Percentiles rank a stretch among this genome's conserved stretches.
These are phyloP conservation scores for Prionailurus viverrinus DNA, from an alignment of 2,113 vertebrate species.

Conservation along the genomic window DNA sequence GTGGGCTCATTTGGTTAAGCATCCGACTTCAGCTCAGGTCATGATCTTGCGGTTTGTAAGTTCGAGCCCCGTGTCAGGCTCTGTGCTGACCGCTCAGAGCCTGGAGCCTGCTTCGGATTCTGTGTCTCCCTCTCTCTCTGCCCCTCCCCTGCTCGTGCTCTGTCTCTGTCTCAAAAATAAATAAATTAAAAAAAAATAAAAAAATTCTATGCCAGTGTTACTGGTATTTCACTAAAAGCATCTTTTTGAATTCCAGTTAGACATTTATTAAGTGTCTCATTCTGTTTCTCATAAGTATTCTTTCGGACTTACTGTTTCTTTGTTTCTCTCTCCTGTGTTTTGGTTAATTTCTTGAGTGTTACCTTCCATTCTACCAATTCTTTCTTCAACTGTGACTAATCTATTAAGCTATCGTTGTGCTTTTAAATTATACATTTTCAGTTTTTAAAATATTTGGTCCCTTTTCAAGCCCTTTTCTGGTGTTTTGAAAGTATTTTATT, in stretches of 20 bases:
- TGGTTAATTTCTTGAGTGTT: conserved; percentile 43
- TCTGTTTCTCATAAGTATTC: not conserved
- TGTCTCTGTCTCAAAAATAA: too few relatives aligned
- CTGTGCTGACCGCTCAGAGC: too few relatives aligned
- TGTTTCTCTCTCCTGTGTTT: not conserved
- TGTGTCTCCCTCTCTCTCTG: too few relatives aligned
- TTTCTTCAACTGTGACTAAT: not conserved
- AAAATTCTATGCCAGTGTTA: not conserved
- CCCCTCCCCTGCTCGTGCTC: too few relatives aligned
- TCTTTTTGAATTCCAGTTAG: not conserved
- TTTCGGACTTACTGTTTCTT: not conserved
- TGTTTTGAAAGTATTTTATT: conserved; percentile 35
- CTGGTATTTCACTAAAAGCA: not conserved
- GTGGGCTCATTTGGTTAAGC: too few relatives aligned
- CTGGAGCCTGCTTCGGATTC: too few relatives aligned
- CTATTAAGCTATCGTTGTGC: not conserved
- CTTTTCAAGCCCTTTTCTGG: not conserved
- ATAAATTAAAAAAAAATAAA: too few relatives aligned
- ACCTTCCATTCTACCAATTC: conserved; percentile 18
- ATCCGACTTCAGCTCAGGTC: too few relatives aligned
- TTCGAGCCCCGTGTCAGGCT: too few relatives aligned
- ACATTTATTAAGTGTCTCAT: not conserved
- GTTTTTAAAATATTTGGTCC: not conserved
- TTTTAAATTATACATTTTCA: conserved; percentile 44
- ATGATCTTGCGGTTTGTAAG: too few relatives aligned